These are phyloP conservation scores for Pimephales promelas DNA, from an alignment of 2,113 vertebrate species.

Conservation along the genomic window DNA sequence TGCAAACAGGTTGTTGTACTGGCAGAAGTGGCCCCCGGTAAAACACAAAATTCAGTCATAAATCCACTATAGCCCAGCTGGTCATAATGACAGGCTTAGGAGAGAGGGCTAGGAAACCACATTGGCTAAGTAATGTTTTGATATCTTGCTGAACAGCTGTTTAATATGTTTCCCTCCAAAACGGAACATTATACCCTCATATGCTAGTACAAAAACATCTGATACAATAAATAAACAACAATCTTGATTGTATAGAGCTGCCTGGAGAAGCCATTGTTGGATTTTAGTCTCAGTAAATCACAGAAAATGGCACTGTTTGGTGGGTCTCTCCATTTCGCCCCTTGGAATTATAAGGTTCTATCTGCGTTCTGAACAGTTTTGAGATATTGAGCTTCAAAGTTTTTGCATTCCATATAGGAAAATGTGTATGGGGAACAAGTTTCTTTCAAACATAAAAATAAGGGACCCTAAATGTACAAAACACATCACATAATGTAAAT, in stretches of 20 bases:
- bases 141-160: conserved; percentile 41
- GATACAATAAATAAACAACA: not conserved
- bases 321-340: not conserved
- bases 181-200: conserved; percentile 25
- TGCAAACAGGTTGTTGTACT: not conserved
- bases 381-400: no score
- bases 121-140: conserved; percentile 29
- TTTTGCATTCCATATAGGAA: no score
- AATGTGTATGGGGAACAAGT: no score
- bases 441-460: no score
- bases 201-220: conserved; percentile 31
- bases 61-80: conserved; percentile 53
- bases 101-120: conserved; percentile 4
- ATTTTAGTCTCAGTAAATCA: not conserved
- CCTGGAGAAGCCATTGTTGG: not conserved
- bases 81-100: conserved; percentile 28
- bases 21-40: not conserved
- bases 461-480: no score
- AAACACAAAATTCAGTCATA: conserved; percentile 42
- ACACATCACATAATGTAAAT: no score
- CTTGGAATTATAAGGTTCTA: no score
- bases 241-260: not conserved
- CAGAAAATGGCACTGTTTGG: conserved; percentile 21
- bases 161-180: conserved; percentile 41
- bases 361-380: no score